These are phyloP conservation scores for Sebastes taczanowskii DNA, from an alignment of 2,797 vertebrate genomes.

Conservation along the genomic window DNA sequence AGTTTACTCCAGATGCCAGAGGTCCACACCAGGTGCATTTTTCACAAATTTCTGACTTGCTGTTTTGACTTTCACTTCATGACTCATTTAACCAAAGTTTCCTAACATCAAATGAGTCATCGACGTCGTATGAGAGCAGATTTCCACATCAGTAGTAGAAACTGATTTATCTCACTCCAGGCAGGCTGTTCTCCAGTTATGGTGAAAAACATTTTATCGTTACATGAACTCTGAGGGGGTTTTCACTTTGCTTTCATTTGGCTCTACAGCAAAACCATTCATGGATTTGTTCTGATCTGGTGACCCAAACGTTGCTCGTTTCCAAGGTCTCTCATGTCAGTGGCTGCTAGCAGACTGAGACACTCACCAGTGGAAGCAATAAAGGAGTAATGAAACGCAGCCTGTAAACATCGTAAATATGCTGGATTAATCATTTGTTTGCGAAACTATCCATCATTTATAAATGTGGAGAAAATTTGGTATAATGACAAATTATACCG, in stretches of 20 bases:
- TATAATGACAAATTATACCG: neutral
- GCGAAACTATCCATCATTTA: neutral
- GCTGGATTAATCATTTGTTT: conserved; percentile 12
- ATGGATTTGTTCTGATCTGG: conserved; percentile 21
- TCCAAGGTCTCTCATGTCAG: conserved; percentile 21
- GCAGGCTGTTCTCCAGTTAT: neutral
- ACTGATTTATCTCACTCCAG: neutral
- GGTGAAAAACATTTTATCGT: conserved; percentile 7
- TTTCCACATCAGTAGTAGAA: conserved; percentile 32
- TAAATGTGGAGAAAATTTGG: neutral
- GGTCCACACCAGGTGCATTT: conserved; percentile 45
- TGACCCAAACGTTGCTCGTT: conserved; percentile 6
- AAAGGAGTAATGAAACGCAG: conserved; percentile 1
- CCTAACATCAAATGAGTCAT: conserved; percentile 30
- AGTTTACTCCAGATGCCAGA: conserved; percentile 19
- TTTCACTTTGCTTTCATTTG: conserved; percentile 26
- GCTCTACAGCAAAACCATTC: conserved; percentile 15
- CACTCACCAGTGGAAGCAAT: neutral
- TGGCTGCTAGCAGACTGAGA: neutral
- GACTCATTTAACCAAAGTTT: conserved; percentile 40
- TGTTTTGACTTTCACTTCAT: conserved; percentile 43
- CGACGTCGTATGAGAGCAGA: conserved; percentile 18
- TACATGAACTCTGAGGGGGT: neutral
- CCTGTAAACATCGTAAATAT: conserved; percentile 22
- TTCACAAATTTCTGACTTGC: conserved; percentile 39